phyloP scores from a whole-genome alignment of 2,888 invertebrate genomes.

The Drosophila fulvimacula region DNA sequence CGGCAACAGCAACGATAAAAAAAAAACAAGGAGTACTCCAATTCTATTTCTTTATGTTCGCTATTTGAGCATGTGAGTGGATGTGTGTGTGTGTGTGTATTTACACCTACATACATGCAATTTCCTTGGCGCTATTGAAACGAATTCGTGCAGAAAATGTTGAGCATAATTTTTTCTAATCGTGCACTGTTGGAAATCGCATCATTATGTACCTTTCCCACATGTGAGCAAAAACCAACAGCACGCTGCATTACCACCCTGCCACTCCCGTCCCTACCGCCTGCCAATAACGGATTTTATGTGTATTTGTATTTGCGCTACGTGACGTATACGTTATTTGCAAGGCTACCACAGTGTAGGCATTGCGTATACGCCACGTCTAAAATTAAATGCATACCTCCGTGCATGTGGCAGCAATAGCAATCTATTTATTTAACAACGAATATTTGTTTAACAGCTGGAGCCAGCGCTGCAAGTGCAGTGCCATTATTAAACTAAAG shows the following conservation, averaged over 20 bases:
- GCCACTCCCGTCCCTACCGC: neutral
- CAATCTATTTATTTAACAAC: slow-evolving; percentile 45
- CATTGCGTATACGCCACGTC: slow-evolving; percentile 59
- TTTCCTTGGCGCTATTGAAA: slow-evolving; percentile 54
- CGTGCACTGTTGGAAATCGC: slow-evolving; percentile 60
- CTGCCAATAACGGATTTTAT: slow-evolving; percentile 6
- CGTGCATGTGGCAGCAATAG: slow-evolving; percentile 7
- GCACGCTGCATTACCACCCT: slow-evolving; percentile 14
- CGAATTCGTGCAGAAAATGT: slow-evolving; percentile 78
- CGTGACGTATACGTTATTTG: slow-evolving; percentile 80
- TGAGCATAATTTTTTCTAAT: slow-evolving; percentile 77
- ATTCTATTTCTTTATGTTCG: slow-evolving; percentile 47
- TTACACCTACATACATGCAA: slow-evolving; percentile 38
- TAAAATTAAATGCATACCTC: slow-evolving; percentile 37
- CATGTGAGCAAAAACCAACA: slow-evolving; percentile 33
- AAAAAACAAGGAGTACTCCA: slow-evolving; percentile 50
- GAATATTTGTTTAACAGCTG: slow-evolving; percentile 50
- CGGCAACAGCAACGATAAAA: slow-evolving; percentile 19
- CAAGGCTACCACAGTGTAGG: slow-evolving; percentile 19
- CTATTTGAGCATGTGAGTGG: slow-evolving; percentile 11
- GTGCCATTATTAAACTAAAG: neutral
- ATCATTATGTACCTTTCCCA: slow-evolving; percentile 47
- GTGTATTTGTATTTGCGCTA: slow-evolving; percentile 73
- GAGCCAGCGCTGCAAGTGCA: neutral
- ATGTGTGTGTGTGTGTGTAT: slow-evolving; percentile 26